Conservation (phyloP, 1,140 invertebrate genomes). For the Geopemphigus sp. region DNA sequence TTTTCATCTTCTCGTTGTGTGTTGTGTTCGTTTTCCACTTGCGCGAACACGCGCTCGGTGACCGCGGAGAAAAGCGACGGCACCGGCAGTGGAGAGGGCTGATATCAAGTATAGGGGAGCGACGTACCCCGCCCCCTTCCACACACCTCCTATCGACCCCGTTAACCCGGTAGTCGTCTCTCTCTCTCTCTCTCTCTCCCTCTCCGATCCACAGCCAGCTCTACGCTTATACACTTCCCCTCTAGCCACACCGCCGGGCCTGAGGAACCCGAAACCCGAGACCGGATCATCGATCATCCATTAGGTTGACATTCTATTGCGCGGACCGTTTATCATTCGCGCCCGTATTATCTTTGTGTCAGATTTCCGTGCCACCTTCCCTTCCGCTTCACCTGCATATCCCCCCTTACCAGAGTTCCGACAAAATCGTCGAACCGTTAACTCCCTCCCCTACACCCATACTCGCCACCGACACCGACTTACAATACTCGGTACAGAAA, state of each 20-base stretch:
- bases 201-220: too few relatives aligned
- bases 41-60: constrained; percentile 34
- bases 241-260: not conserved
- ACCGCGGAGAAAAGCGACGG: constrained; percentile 9
- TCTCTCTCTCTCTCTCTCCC: not conserved
- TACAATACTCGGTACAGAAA: not conserved
- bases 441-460: not conserved
- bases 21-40: constrained; percentile 46
- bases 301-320: constrained; percentile 48
- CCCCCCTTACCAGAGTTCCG: not conserved
- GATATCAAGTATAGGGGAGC: constrained; percentile 2
- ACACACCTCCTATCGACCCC: not conserved
- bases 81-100: not conserved
- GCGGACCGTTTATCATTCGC: constrained; percentile 45
- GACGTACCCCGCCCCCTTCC: not conserved
- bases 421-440: constrained; percentile 47
- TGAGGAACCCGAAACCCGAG: constrained; percentile 23
- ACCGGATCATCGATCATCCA: constrained; percentile 49
- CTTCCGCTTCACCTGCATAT: not conserved
- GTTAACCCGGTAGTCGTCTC: not conserved
- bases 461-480: not conserved
- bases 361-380: constrained; percentile 30
- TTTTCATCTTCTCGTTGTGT: constrained; percentile 36
- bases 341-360: constrained; percentile 48
- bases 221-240: too few relatives aligned